Conservation (phyloP, 2,797 vertebrate genomes). For the Lycodopsis pacificus region DNA sequence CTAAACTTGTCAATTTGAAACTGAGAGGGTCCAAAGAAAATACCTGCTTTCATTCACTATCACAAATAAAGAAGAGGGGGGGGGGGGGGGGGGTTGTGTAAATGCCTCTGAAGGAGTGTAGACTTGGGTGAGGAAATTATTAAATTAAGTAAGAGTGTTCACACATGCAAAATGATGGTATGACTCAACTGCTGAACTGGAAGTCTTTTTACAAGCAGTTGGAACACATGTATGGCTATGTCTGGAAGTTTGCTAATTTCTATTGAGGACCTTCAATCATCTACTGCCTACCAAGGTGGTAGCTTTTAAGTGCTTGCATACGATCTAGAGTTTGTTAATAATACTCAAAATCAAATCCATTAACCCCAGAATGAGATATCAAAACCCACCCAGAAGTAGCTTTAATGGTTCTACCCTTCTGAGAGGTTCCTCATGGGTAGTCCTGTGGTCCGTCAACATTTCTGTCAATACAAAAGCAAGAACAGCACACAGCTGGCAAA, state of each 20-base stretch:
- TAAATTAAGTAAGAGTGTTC: slow-evolving; percentile 46
- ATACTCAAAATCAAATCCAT: slow-evolving; percentile 63
- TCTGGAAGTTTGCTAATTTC: slow-evolving; percentile 50
- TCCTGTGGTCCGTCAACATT: slow-evolving; percentile 79
- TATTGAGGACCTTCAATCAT: slow-evolving; percentile 44
- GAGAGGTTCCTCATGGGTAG: slow-evolving; percentile 72
- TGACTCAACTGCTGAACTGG: slow-evolving; percentile 63
- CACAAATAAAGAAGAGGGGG: not conserved
- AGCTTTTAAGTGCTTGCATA: slow-evolving; percentile 52
- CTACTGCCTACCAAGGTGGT: slow-evolving; percentile 40
- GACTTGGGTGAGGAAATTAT: slow-evolving; percentile 44
- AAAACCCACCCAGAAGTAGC: slow-evolving; percentile 73
- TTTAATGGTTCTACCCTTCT: slow-evolving; percentile 59
- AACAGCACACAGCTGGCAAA: slow-evolving; percentile 90
- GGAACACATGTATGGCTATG: slow-evolving; percentile 44
- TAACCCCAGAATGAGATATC: slow-evolving; percentile 57
- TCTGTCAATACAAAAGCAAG: slow-evolving; percentile 77
- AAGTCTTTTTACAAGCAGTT: slow-evolving; percentile 66
- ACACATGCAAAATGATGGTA: slow-evolving; percentile 45
- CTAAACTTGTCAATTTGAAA: slow-evolving; percentile 1
- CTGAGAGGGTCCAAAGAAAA: not conserved
- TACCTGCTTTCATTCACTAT: slow-evolving; percentile 36
- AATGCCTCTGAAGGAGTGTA: slow-evolving; percentile 6
- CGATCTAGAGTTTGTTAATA: slow-evolving; percentile 51
- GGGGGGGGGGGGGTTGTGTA: not conserved